Percentiles rank a stretch among this genome's conserved stretches.
Evolutionary conservation across 2,797 vertebrate species (phyloP).

Genomic region (Peromyscus eremicus): DNA sequence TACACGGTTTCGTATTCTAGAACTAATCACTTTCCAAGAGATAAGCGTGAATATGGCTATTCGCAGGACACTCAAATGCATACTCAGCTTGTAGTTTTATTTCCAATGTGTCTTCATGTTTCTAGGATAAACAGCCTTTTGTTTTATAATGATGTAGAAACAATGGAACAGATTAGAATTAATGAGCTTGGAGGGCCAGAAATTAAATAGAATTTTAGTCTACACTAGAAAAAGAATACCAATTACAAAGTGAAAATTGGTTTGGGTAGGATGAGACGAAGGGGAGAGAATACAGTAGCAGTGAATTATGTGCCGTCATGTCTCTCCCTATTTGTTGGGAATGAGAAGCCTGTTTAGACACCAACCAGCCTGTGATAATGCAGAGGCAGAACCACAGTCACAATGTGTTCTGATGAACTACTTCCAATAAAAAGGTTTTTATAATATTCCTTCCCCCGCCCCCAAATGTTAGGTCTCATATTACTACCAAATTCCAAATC

Average conservation of each 20-base stretch:
- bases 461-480: neutral
- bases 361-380: neutral
- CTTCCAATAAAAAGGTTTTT: neutral
- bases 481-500: neutral
- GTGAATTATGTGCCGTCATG: neutral
- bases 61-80: neutral
- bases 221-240: neutral
- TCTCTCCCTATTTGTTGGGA: neutral
- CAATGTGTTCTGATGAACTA: neutral
- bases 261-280: neutral
- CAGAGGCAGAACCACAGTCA: neutral
- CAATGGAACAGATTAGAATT: neutral
- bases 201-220: constrained; percentile 25
- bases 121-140: neutral
- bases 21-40: neutral
- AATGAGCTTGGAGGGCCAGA: neutral
- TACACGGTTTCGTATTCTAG: neutral
- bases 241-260: neutral
- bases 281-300: neutral
- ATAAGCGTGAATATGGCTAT: neutral
- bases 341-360: neutral
- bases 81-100: neutral
- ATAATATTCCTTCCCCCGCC: neutral
- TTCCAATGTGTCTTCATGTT: neutral
- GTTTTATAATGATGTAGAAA: neutral